Conservation (phyloP, 1,140 invertebrate genomes). For the Bicyclus anynana region DNA sequence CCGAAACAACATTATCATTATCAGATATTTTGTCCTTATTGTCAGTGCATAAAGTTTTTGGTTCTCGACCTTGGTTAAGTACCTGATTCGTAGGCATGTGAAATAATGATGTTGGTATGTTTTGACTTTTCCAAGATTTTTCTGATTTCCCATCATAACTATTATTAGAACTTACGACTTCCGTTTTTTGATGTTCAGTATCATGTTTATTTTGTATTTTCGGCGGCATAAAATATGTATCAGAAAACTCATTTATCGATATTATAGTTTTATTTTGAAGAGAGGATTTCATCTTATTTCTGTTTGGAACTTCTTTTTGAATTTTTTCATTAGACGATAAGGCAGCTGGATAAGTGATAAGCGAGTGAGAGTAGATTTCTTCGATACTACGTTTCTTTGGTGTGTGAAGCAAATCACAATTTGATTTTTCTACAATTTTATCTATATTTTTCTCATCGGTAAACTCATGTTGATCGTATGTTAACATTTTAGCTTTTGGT, state of each 20-base stretch:
- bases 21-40: background rate
- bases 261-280: constrained; percentile 31
- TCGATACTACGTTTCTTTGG: constrained; percentile 13
- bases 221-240: constrained; percentile 37
- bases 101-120: background rate
- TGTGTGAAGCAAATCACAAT: background rate
- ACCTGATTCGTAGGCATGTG: background rate
- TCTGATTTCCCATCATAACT: background rate
- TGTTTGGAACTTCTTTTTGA: constrained; percentile 16
- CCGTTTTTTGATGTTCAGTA: background rate
- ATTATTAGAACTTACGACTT: background rate
- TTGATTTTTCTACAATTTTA: background rate
- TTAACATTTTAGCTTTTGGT: constrained; percentile 13
- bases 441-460: background rate
- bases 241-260: constrained; percentile 28
- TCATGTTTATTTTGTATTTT: constrained; percentile 19
- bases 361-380: constrained; percentile 32
- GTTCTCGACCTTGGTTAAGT: background rate
- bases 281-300: constrained; percentile 21
- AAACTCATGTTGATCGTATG: background rate
- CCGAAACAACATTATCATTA: background rate
- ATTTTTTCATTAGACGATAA: constrained; percentile 19
- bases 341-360: constrained; percentile 48
- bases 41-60: background rate
- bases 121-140: background rate